phyloP scores from a whole-genome alignment of 2,888 invertebrate species.

The Dolichomitus sp. region DNA sequence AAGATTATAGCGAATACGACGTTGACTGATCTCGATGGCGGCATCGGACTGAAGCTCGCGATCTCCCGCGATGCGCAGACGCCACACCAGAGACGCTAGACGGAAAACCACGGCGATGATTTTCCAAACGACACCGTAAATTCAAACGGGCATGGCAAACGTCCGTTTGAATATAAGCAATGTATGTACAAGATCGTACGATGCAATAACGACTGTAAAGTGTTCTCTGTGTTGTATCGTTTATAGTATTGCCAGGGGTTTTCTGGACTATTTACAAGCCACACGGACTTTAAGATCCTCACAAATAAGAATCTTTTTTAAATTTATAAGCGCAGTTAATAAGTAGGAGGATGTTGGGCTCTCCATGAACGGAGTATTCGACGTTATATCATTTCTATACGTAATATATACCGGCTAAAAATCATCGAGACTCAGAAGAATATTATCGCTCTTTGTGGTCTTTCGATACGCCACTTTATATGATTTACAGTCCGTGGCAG shows the following conservation, averaged over 20 bases:
- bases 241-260: not conserved
- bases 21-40: slow-evolving; percentile 7
- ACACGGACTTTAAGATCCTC: not conserved
- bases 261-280: not conserved
- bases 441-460: too few species aligned
- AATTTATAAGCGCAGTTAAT: not conserved
- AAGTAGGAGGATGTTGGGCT: too few species aligned
- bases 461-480: too few species aligned
- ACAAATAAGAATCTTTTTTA: not conserved
- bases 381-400: too few species aligned
- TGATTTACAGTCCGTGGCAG: too few species aligned
- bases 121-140: slow-evolving; percentile 63
- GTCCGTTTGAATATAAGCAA: slow-evolving; percentile 12
- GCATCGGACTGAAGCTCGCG: not conserved
- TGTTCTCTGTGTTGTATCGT: not conserved
- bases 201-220: slow-evolving; percentile 4
- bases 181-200: not conserved
- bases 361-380: too few species aligned
- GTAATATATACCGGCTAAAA: too few species aligned
- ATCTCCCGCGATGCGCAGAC: not conserved
- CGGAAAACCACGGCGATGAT: slow-evolving; percentile 50
- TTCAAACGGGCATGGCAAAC: slow-evolving; percentile 37
- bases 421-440: too few species aligned
- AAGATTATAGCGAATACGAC: not conserved
- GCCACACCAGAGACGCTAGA: not conserved